Conservation (phyloP, 2,888 invertebrate genomes). For the Plebejus anna region DNA sequence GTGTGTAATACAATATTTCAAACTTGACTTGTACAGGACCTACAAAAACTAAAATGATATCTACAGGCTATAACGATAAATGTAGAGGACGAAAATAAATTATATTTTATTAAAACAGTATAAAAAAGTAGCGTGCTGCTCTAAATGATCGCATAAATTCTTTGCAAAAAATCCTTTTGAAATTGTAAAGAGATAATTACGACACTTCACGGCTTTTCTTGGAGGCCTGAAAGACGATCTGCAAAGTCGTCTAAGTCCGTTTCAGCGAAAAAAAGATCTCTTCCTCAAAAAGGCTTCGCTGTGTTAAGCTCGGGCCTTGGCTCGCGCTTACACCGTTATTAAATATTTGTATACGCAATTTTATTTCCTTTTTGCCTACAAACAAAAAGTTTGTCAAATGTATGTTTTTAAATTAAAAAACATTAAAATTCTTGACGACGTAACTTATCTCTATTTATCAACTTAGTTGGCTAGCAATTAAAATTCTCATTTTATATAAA, state of each 20-base stretch:
- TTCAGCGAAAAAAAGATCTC: slow-evolving; percentile 67
- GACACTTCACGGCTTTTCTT: slow-evolving; percentile 73
- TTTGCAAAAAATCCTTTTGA: slow-evolving; percentile 36
- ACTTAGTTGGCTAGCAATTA: neutral
- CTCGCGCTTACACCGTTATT: slow-evolving; percentile 52
- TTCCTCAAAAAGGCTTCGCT: slow-evolving; percentile 69
- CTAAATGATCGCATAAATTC: slow-evolving; percentile 18
- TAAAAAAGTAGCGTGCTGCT: neutral
- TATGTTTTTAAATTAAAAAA: neutral
- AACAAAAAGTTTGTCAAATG: neutral
- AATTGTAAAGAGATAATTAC: slow-evolving; percentile 61
- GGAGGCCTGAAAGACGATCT: slow-evolving; percentile 69
- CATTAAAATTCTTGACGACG: neutral
- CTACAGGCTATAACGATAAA: neutral
- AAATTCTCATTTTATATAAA: neutral
- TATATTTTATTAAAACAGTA: neutral
- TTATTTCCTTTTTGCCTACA: neutral
- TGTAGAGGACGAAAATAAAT: neutral
- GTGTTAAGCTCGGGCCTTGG: slow-evolving; percentile 51
- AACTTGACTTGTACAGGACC: neutral
- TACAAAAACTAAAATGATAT: neutral
- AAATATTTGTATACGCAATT: neutral
- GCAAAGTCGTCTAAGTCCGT: slow-evolving; percentile 74
- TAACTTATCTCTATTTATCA: neutral
- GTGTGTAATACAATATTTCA: neutral